phyloP scores from a whole-genome alignment of 2,113 vertebrate species.

The Hystrix cristata region DNA sequence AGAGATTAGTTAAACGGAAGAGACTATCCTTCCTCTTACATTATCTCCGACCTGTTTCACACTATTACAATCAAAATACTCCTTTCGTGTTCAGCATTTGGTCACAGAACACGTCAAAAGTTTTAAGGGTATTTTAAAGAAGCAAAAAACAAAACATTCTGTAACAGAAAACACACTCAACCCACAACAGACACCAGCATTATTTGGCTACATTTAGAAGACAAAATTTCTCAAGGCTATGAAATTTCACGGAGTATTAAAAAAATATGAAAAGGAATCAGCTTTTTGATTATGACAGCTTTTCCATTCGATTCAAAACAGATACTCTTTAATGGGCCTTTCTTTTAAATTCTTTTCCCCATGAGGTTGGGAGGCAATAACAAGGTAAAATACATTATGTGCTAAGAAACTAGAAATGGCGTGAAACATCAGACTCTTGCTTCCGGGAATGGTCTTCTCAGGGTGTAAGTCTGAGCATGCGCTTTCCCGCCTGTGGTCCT shows the following conservation, averaged over 20 bases:
- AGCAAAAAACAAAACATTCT: constrained; percentile 58
- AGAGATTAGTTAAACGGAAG: constrained; percentile 82
- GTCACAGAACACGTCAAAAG: constrained; percentile 71
- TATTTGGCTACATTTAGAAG: constrained; percentile 72
- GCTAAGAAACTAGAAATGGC: not conserved
- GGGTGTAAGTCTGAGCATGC: not conserved
- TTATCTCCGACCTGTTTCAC: constrained; percentile 84
- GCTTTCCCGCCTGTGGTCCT: not conserved
- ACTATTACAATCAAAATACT: constrained; percentile 84
- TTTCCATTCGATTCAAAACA: constrained; percentile 73
- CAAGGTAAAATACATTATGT: constrained; percentile 1
- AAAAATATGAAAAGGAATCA: constrained; percentile 74
- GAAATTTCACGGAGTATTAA: constrained; percentile 79
- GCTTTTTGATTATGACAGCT: constrained; percentile 67
- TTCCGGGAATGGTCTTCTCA: not conserved
- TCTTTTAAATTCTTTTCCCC: not conserved
- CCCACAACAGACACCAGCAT: constrained; percentile 65
- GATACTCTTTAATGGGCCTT: not conserved
- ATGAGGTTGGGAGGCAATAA: not conserved
- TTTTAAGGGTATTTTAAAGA: constrained; percentile 79
- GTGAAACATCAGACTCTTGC: not conserved
- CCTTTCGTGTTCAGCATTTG: constrained; percentile 81
- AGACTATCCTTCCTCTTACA: constrained; percentile 83
- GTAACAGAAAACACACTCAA: constrained; percentile 63
- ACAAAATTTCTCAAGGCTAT: constrained; percentile 79